Base-by-base conservation (phyloP, 1,140 invertebrate genomes). In the Triops longicaudatus region DNA sequence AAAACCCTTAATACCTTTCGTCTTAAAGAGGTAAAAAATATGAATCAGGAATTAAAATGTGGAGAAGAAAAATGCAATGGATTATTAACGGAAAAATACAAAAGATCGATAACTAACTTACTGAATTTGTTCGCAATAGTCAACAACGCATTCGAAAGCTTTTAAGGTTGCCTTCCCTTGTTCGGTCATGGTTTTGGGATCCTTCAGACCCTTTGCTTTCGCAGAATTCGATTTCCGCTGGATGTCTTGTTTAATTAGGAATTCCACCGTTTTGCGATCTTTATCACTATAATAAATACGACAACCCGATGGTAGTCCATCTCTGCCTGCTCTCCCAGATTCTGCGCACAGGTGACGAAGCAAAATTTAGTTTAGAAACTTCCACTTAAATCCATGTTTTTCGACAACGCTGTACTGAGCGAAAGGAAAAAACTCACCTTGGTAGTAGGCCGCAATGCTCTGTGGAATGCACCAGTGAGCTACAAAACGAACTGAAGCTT, bases 401-500 rank as follows among this genome's bases (percentile, higher is more conserved):
- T 6, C 90, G 90, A 14, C 88, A 89, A 81, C 91, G 87, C n/a
- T n/a, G n/a, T n/a, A n/a, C n/a, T n/a, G n/a, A n/a, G n/a, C n/a
- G n/a, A n/a, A 37, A 37, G 7, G 31, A 37, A 4, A 37, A 37
- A 37, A 37, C 2, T 37, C 10, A 63, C 50, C 50, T 82, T 89
- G 88, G 79, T 88, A 89, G 81, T 88, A 88, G 0, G 84, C 85
- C n/a, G 87, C 84, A 77, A 88, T 83, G 78, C 92, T 94, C 82
- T 95, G 92, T 1, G 94, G 91, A n/a, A 93, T 87, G 75, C 93
- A 93, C 95, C 95, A 98, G 85, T 98, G 96, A 50, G 92, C 90
- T 26, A 97, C 94, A 86, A 95, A 94, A 80, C 92, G 86, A 12
- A 92, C 91, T 80, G 89, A 86, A 1, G 86, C 82, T 83, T 92